Evolutionary conservation across 2,113 vertebrate genomes (phyloP).

Genomic region (Pelecanus crispus): DNA sequence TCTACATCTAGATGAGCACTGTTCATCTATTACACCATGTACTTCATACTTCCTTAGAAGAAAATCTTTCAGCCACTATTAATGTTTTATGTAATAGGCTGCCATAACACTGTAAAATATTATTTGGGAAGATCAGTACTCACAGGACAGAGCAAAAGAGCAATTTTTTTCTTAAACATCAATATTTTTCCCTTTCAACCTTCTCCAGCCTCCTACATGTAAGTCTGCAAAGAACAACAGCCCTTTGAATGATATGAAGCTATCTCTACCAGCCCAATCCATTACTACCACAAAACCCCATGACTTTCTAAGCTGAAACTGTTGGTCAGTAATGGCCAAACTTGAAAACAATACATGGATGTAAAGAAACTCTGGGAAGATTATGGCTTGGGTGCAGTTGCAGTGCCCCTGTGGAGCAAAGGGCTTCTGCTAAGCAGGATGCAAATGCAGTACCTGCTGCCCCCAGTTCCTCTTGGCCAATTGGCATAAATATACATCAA

Average conservation of each 20-base stretch:
- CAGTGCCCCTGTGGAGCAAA: neutral
- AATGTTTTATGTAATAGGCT: neutral
- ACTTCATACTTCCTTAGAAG: neutral
- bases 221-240: neutral
- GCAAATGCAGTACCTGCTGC: neutral
- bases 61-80: neutral
- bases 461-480: neutral
- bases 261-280: neutral
- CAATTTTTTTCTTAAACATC: neutral
- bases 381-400: neutral
- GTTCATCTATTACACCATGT: neutral
- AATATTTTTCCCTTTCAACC: neutral
- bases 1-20: neutral
- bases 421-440: neutral
- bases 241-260: neutral
- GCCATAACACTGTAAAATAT: neutral
- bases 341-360: neutral
- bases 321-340: neutral
- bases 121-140: neutral
- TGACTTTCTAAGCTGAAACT: neutral
- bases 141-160: neutral
- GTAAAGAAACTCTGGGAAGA: neutral
- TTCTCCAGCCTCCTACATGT: neutral
- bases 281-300: neutral
- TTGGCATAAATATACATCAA: rapidly evolving